These are phyloP conservation scores for Ormyrus nitidulus DNA, from an alignment of 2,888 invertebrate species.

Conservation along the genomic window DNA sequence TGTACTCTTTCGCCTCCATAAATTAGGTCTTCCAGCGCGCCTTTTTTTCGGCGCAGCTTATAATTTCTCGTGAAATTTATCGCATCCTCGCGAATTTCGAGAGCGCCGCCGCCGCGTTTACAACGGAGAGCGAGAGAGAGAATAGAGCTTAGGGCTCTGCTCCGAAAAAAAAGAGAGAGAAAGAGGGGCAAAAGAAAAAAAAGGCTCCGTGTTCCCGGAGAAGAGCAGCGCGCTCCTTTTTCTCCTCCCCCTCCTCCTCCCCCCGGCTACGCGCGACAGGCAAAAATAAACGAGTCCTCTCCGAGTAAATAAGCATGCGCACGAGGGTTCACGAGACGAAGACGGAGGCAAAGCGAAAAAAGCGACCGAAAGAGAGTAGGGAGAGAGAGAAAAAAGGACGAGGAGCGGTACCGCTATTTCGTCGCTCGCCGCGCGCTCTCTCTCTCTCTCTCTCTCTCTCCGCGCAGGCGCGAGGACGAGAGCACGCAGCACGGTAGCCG, in stretches of 20 bases:
- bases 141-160: too few relatives aligned
- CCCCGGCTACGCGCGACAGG: conserved; percentile 16
- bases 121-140: conserved; percentile 18
- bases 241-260: background rate
- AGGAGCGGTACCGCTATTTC: conserved; percentile 58
- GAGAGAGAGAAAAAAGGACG: conserved; percentile 17
- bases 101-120: background rate
- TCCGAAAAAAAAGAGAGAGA: background rate
- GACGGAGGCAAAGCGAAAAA: background rate
- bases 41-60: background rate
- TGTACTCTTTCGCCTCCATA: too few relatives aligned
- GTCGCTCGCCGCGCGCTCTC: conserved; percentile 19
- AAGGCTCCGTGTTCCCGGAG: conserved; percentile 15
- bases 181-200: background rate
- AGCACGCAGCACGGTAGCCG: too few relatives aligned
- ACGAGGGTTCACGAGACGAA: background rate
- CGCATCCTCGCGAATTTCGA: conserved; percentile 44
- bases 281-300: conserved; percentile 48
- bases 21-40: too few relatives aligned
- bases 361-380: conserved; percentile 1
- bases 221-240: conserved; percentile 27
- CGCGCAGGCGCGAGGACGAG: too few relatives aligned
- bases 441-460: too few relatives aligned
- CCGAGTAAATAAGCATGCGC: conserved; percentile 46
- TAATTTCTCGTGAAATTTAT: conserved; percentile 50